Percentiles rank a stretch among this genome's conserved stretches.
Evolutionary conservation across 37 sponge, comb jelly and placozoan genomes (phyloP).

Genomic region (Lycopodina hypogea): DNA sequence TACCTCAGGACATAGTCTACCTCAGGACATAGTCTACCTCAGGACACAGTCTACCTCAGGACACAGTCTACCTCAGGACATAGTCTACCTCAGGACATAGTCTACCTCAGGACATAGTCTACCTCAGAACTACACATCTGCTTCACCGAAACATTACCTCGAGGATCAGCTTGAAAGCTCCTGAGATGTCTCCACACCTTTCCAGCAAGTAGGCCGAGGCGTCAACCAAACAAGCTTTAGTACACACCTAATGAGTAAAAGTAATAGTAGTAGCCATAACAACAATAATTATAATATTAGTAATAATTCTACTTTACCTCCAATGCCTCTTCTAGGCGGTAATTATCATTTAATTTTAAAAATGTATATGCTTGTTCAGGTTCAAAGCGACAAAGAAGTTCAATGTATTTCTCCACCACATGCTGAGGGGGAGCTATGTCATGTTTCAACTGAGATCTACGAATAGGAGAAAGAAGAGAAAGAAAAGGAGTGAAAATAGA

Average conservation of each 20-base stretch:
- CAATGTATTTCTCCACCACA: constrained; percentile 78
- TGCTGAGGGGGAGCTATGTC: constrained; percentile 62
- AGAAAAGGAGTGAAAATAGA: not conserved
- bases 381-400: constrained; percentile 73
- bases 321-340: constrained; percentile 76
- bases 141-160: constrained; percentile 22
- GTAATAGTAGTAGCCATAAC: not conserved
- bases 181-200: constrained; percentile 71
- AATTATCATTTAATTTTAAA: constrained; percentile 66
- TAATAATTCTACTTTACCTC: constrained; percentile 38
- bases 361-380: constrained; percentile 56
- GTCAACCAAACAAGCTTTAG: constrained; percentile 51
- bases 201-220: constrained; percentile 78
- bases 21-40: too few species aligned
- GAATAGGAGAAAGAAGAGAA: not conserved
- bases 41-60: too few species aligned
- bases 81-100: too few species aligned
- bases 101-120: too few species aligned
- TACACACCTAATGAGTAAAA: constrained; percentile 28
- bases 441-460: constrained; percentile 30
- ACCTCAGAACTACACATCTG: too few species aligned
- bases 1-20: too few species aligned
- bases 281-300: not conserved
- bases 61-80: too few species aligned
- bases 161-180: constrained; percentile 72